Conservation (phyloP, 2,113 vertebrate genomes). For the Junco hyemalis region DNA sequence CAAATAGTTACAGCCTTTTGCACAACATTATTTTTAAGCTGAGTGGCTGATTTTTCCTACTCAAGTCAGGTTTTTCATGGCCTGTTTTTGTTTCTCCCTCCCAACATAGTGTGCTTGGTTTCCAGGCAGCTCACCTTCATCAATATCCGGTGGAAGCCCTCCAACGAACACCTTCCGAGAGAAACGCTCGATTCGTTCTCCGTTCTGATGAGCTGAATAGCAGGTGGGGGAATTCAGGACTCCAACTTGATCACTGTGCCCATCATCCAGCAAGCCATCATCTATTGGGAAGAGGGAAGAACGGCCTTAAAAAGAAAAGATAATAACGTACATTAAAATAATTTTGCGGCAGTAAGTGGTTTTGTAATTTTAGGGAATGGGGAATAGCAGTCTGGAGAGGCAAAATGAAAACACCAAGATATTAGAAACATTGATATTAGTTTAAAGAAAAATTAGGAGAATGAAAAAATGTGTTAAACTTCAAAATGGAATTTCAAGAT, state of each 20-base stretch:
- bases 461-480: neutral
- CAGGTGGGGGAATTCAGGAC: conserved; percentile 89
- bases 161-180: conserved; percentile 98
- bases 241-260: conserved; percentile 90
- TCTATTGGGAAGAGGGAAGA: conserved; percentile 97
- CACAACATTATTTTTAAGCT: neutral
- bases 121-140: conserved; percentile 85
- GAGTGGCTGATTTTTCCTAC: neutral
- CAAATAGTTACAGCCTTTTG: neutral
- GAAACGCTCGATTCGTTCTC: conserved; percentile 93
- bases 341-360: neutral
- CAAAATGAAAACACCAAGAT: neutral
- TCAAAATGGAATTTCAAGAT: neutral
- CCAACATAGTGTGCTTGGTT: neutral
- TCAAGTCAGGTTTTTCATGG: neutral
- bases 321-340: neutral
- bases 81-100: neutral
- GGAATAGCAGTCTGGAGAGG: neutral
- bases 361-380: neutral
- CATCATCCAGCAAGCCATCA: conserved; percentile 91
- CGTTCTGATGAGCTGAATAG: conserved; percentile 92
- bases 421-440: neutral
- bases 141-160: conserved; percentile 95
- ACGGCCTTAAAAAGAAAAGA: conserved; percentile 80
- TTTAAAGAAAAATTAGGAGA: neutral